Evolutionary conservation across 2,113 vertebrate species (phyloP).

Genomic region (Malurus cyaneus): DNA sequence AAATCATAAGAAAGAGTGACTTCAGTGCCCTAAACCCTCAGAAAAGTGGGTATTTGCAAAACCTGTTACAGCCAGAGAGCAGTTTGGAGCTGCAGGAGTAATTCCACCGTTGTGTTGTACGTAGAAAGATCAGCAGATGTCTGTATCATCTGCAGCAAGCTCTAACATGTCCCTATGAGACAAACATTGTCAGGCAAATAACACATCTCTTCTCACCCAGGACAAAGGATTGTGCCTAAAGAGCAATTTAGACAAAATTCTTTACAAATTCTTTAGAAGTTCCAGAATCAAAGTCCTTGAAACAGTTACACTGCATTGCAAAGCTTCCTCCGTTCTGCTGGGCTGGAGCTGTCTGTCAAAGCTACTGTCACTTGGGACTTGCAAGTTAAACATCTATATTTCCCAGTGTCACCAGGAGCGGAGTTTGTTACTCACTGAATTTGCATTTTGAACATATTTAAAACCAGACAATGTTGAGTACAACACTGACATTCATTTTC

Average conservation of each 20-base stretch:
- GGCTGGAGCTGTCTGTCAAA: conserved; percentile 10
- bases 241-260: not conserved
- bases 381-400: conserved; percentile 41
- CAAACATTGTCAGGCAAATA: not conserved
- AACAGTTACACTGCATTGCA: not conserved
- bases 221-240: not conserved
- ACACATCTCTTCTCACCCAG: not conserved
- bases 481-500: conserved; percentile 25
- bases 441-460: conserved; percentile 38
- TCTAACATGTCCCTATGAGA: accelerated
- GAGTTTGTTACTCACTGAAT: not conserved
- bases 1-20: not conserved
- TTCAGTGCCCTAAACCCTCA: not conserved
- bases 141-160: not conserved
- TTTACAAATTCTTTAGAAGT: not conserved
- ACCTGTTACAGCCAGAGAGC: not conserved
- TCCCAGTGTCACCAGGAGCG: not conserved
- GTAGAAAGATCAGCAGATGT: not conserved
- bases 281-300: not conserved
- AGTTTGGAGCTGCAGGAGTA: not conserved
- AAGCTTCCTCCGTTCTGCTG: not conserved
- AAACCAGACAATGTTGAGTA: conserved; percentile 15
- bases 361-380: not conserved
- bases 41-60: not conserved
- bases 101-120: not conserved